Evolutionary conservation across 2,113 vertebrate species (phyloP).

Genomic region (Euleptes europaea): DNA sequence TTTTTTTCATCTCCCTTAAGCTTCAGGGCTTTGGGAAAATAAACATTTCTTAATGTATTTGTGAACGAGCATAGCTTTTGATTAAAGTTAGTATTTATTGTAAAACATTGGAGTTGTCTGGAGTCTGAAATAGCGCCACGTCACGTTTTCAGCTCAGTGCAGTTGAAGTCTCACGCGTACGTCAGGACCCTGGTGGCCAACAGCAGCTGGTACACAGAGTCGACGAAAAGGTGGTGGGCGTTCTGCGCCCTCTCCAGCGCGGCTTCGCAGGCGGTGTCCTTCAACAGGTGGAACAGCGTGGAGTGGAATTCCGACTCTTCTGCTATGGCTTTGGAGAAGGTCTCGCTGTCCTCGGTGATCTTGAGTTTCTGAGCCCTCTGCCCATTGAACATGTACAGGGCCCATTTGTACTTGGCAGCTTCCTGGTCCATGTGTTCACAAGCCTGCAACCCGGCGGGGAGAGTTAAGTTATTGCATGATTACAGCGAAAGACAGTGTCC

Average conservation of each 20-base stretch:
- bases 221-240: constrained; percentile 67
- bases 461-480: not conserved
- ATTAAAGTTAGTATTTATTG: not conserved
- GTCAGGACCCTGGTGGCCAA: constrained; percentile 79
- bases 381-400: constrained; percentile 79
- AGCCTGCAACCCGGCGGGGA: constrained; percentile 66
- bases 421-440: constrained; percentile 70
- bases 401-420: constrained; percentile 61
- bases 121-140: not conserved
- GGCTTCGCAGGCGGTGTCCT: constrained; percentile 72
- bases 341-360: constrained; percentile 75
- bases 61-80: not conserved
- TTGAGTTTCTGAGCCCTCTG: constrained; percentile 78
- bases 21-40: not conserved
- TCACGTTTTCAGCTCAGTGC: no score
- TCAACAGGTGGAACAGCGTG: constrained; percentile 87
- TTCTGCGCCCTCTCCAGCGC: constrained; percentile 55
- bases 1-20: not conserved
- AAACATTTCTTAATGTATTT: not conserved
- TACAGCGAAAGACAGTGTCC: no score
- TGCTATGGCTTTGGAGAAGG: constrained; percentile 76
- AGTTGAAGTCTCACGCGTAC: constrained; percentile 69
- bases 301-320: constrained; percentile 85
- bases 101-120: not conserved
- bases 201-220: constrained; percentile 80